Evolutionary conservation across 2,113 vertebrate genomes (phyloP).

Genomic region (Lichenostomus cassidix): DNA sequence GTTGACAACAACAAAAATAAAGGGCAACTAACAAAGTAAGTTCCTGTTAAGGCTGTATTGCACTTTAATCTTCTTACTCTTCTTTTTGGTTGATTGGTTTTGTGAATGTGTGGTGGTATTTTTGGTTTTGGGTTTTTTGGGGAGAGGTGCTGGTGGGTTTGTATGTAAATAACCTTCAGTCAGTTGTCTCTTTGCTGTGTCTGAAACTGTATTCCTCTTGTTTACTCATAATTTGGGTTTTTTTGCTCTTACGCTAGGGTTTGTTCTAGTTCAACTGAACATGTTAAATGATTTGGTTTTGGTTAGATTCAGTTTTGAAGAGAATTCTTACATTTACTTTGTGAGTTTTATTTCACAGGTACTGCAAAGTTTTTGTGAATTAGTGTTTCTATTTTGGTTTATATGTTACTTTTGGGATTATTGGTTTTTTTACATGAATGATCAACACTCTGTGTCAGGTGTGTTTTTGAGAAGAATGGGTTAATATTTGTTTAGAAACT

Average conservation of each 20-base stretch:
- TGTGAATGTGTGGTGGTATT: neutral
- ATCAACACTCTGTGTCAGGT: neutral
- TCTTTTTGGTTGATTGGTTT: neutral
- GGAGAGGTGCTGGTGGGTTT: neutral
- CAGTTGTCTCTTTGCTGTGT: neutral
- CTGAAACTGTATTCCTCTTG: neutral
- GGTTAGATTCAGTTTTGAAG: neutral
- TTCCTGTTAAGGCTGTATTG: neutral
- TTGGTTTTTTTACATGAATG: neutral
- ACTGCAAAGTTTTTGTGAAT: neutral
- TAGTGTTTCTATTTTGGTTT: neutral
- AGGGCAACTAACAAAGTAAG: conserved; percentile 96
- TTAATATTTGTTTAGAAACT: neutral
- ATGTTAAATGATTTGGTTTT: neutral
- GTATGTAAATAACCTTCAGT: neutral
- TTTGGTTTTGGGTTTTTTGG: neutral
- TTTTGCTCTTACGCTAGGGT: neutral
- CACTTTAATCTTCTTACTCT: neutral
- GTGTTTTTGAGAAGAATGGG: neutral
- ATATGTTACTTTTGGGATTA: neutral
- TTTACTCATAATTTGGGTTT: neutral
- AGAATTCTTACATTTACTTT: neutral
- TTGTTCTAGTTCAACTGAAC: neutral
- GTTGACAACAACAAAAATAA: conserved; percentile 96
- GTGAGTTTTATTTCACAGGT: neutral